Percentiles rank a stretch among this genome's conserved stretches.
Evolutionary conservation across 2,113 vertebrate genomes (phyloP).

Genomic region (Macquaria australasica): DNA sequence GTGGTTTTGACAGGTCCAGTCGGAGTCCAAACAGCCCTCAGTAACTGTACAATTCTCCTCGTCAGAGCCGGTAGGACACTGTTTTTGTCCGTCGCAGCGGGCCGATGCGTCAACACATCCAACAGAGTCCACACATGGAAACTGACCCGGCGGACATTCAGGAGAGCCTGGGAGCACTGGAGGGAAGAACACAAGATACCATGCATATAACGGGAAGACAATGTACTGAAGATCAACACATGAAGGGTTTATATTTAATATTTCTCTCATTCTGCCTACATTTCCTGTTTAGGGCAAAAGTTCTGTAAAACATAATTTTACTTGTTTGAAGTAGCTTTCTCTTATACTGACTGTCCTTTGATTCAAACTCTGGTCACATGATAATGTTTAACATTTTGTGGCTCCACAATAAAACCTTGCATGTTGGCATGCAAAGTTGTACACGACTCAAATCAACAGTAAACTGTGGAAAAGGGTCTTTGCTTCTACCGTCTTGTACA

Average conservation of each 20-base stretch:
- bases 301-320: not conserved
- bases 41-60: slow-evolving; percentile 82
- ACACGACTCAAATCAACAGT: not conserved
- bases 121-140: slow-evolving; percentile 83
- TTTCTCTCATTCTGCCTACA: not conserved
- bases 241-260: not conserved
- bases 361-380: not conserved
- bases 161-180: slow-evolving; percentile 7
- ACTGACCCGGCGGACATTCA: slow-evolving; percentile 82
- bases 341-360: not conserved
- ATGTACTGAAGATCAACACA: not conserved
- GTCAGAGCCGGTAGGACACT: slow-evolving; percentile 87
- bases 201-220: not conserved
- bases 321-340: not conserved
- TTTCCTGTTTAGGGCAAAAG: not conserved
- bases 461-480: not conserved
- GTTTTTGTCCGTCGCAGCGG: slow-evolving; percentile 83
- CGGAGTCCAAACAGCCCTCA: slow-evolving; percentile 81
- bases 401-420: not conserved
- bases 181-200: not conserved
- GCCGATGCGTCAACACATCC: slow-evolving; percentile 83
- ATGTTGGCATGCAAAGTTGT: not conserved
- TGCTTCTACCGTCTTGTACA: not conserved
- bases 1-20: slow-evolving; percentile 90
- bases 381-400: not conserved